Percentiles rank a stretch among this genome's conserved stretches.
Conservation (phyloP, 2,888 invertebrate species). For the Hypsopygia costalis region DNA sequence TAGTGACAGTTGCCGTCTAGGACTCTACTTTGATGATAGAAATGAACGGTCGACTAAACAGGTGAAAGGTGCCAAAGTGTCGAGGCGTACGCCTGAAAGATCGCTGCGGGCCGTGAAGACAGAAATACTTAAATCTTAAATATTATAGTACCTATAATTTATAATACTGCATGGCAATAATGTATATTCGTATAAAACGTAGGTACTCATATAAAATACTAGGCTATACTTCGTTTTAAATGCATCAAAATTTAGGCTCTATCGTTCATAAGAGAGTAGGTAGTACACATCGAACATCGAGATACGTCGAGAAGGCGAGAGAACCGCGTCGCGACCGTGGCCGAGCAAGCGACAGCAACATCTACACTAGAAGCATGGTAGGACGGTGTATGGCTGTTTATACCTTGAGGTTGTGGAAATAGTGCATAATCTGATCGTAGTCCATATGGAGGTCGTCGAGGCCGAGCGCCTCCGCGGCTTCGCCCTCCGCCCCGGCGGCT, state of each 20-base stretch:
- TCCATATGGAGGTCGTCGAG: constrained; percentile 95
- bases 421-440: constrained; percentile 98
- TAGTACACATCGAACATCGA: constrained; percentile 50
- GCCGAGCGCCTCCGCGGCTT: constrained; percentile 82
- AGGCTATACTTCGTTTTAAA: constrained; percentile 62
- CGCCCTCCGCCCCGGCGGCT: constrained; percentile 53
- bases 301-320: constrained; percentile 38
- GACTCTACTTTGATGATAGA: constrained; percentile 53
- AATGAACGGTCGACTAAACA: constrained; percentile 41
- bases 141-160: constrained; percentile 26
- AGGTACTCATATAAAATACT: constrained; percentile 67
- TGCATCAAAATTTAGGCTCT: constrained; percentile 75
- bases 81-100: constrained; percentile 33
- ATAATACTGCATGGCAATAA: constrained; percentile 69
- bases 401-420: constrained; percentile 98
- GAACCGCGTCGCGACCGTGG: constrained; percentile 37
- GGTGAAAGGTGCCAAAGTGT: constrained; percentile 47
- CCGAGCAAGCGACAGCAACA: constrained; percentile 62
- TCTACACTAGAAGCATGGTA: constrained; percentile 71
- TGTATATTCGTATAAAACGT: constrained; percentile 70
- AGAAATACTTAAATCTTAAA: constrained; percentile 43
- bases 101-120: constrained; percentile 41
- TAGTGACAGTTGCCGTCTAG: constrained; percentile 60
- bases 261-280: constrained; percentile 60
- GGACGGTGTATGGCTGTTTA: constrained; percentile 58